phyloP scores from a whole-genome alignment of 1,140 invertebrate species.

The Calephelis nemesis region DNA sequence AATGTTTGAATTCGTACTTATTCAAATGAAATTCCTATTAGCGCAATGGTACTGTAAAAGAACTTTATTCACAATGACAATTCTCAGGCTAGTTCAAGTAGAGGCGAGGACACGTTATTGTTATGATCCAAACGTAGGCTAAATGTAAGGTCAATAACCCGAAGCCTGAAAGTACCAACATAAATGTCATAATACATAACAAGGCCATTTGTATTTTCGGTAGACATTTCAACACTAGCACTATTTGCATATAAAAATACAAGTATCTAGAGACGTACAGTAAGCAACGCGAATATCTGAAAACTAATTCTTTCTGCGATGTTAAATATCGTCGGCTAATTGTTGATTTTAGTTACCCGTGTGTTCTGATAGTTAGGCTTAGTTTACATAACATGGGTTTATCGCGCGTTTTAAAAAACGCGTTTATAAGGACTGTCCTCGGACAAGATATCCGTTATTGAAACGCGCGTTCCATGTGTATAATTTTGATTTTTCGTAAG shows the following conservation, averaged over 20 bases:
- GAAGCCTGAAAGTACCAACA: conserved; percentile 6
- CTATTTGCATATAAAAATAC: background rate
- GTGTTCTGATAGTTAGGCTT: too few species aligned
- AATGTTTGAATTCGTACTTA: background rate
- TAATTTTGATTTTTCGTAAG: too few species aligned
- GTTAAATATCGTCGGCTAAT: too few species aligned
- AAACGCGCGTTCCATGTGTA: too few species aligned
- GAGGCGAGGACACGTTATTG: conserved; percentile 14
- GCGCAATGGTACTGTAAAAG: background rate
- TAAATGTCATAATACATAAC: conserved; percentile 10
- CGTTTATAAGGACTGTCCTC: too few species aligned
- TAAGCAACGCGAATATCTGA: too few species aligned
- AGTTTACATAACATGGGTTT: too few species aligned
- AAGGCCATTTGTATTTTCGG: conserved; percentile 12
- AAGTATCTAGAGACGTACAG: too few species aligned
- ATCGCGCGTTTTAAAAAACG: too few species aligned
- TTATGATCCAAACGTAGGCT: conserved; percentile 10
- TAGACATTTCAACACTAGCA: conserved; percentile 5
- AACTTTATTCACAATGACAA: conserved; percentile 12
- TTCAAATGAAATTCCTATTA: conserved; percentile 5
- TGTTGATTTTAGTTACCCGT: too few species aligned
- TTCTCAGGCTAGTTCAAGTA: conserved; percentile 16
- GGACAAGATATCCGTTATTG: too few species aligned
- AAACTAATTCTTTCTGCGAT: too few species aligned
- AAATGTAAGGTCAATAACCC: conserved; percentile 15